Conservation (phyloP, 2,888 invertebrate species). For the Brachylomia viminalis region DNA sequence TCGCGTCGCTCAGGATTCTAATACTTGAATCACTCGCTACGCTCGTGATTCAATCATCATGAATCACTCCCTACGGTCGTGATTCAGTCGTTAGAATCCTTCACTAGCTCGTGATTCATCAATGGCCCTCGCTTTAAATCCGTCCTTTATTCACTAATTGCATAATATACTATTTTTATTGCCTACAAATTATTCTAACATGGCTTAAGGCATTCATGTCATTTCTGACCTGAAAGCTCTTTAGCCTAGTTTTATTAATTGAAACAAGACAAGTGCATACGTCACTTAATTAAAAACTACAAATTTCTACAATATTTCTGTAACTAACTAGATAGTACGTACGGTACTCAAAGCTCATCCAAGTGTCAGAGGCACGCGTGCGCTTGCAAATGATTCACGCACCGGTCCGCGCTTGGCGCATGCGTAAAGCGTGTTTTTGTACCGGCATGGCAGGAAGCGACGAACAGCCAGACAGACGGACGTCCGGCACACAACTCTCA, state of each 20-base stretch:
- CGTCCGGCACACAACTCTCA: slow-evolving; percentile 71
- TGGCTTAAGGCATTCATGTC: background rate
- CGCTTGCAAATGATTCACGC: slow-evolving; percentile 72
- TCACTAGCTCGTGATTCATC: too few species aligned
- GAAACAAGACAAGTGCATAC: too few species aligned
- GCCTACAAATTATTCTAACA: background rate
- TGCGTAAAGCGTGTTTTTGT: slow-evolving; percentile 74
- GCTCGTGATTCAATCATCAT: too few species aligned
- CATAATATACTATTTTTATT: too few species aligned
- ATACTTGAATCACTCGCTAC: too few species aligned
- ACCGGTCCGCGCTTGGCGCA: slow-evolving; percentile 52
- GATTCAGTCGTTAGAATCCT: too few species aligned
- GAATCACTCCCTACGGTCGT: too few species aligned
- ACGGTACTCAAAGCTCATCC: slow-evolving; percentile 29
- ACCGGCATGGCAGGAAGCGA: slow-evolving; percentile 76
- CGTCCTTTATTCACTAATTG: too few species aligned
- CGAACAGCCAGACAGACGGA: slow-evolving; percentile 65
- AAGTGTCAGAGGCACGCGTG: slow-evolving; percentile 54
- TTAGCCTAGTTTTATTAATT: background rate
- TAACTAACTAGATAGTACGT: background rate
- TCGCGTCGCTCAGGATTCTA: too few species aligned
- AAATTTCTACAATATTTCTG: background rate
- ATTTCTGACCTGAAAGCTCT: background rate
- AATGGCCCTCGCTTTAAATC: too few species aligned
- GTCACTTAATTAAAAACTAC: background rate